Evolutionary conservation across 1,140 invertebrate species (phyloP), one percentile per base, ranked within the genome.

Genomic region (Mya arenaria): DNA sequence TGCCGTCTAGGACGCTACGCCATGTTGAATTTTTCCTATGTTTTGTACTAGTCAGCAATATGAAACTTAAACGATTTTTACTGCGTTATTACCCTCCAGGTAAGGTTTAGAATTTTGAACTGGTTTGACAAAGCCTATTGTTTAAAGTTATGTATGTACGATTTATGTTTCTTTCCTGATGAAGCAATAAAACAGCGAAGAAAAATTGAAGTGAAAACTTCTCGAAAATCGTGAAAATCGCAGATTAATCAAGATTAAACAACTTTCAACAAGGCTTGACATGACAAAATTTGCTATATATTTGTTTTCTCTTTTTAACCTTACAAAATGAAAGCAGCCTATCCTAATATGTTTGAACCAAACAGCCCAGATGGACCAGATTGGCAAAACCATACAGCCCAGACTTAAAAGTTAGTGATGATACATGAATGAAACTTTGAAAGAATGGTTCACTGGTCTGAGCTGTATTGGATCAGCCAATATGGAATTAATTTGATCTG

Each of bases 1-100:
- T 75, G 77, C 39, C 10, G 74, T 41, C 34, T 63, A 58, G 77
- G 77, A 79, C 77, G 77, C 77, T 75, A 37, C 84, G 71, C 85
- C 87, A 90, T 88, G 28, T 87, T 87, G 69, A 63, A 84, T 89
- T 83, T 80, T 86, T 87, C 48, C 83, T 68, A 82, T 71, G 71
- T 77, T 73, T 74, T 77, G 80, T 83, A 66, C 82, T 60, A 71
- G 28, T 28, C 6, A 17, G 56, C 41, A 87, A 87, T 72, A 92
- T 92, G 92, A 91, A 91, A 82, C 82, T 92, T 52, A 92, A 92
- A 82, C 84, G 91, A 73, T 92, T 92, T 88, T 79, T 92, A 30
- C 74, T 92, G 28, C 86, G 92, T 25, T 92, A 92, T 84, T 92
- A 92, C 85, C 92, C 92, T 39, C 92, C 92, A 87, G 92, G 91